Base-by-base conservation (phyloP, 2,113 vertebrate genomes). In the Chascanopsetta lugubris region DNA sequence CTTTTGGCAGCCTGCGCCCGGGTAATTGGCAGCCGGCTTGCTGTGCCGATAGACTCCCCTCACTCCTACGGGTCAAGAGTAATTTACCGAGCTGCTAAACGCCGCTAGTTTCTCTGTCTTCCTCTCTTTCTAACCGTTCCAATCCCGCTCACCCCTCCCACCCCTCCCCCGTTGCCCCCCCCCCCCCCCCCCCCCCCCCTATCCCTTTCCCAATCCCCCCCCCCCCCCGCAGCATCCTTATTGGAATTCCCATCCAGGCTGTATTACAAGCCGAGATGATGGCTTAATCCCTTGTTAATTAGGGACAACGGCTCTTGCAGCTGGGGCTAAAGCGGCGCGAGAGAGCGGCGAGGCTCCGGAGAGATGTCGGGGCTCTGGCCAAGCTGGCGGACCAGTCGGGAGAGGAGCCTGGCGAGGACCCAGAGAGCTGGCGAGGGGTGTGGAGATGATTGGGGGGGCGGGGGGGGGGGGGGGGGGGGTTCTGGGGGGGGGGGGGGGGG, bases 261-360 rank as follows among this genome's bases (percentile, higher is more conserved):
- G 89, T 90, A 89, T 89, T 92, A 91, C 90, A 92, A 79, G 78
- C 80, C 46, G 82, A 86, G 87, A 92, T 92, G 91, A 92, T 91
- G 91, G 89, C 91, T 93, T 93, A 93, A 93, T 93, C 92, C 91
- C 90, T 84, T 90, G 92, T 92, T 93, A 93, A 93, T 93, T 93
- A 92, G 88, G 88, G 88, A 91, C 87, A 90, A 92, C 90, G 90
- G 91, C 89, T 92, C 86, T 85, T 85, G 87, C 92, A 92, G 91
- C 92, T 93, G 90, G 88, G 88, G 86, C 91, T 85, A 79, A 85
- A 84, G 71, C 69, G 24, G 50, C n/a, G n/a, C n/a, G n/a, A n/a
- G n/a, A 67, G 70, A 48, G 77, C 49, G 54, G 29, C 36, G 9
- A 69, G 75, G 73, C 78, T 82, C 79, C 60, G n/a, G n/a, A 62